A percentile compares a stretch with the other conserved stretches of the same genome.
These are phyloP conservation scores for Caenorhabditis doughertyi DNA, from an alignment of 2,888 invertebrate genomes.

Conservation along the genomic window DNA sequence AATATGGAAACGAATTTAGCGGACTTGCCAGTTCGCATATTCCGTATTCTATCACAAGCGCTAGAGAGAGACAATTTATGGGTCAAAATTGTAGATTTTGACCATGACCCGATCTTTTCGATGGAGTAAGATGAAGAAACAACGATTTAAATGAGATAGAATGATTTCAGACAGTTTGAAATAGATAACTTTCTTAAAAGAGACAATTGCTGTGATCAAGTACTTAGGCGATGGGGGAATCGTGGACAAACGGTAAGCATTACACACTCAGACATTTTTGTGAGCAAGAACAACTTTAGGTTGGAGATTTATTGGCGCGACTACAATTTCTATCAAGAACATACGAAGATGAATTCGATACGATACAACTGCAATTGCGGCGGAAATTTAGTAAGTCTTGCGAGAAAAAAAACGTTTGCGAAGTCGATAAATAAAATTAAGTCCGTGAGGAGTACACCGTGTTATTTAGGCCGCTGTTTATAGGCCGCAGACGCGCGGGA, in stretches of 20 bases:
- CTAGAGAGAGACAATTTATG: slow-evolving; percentile 74
- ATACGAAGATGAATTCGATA: slow-evolving; percentile 73
- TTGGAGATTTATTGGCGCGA: slow-evolving; percentile 56
- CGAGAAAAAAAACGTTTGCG: not conserved
- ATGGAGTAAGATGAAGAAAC: slow-evolving; percentile 67
- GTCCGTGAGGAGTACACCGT: slow-evolving; percentile 35
- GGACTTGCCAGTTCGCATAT: slow-evolving; percentile 73
- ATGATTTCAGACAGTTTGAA: slow-evolving; percentile 43
- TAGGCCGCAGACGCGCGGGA: slow-evolving; percentile 1
- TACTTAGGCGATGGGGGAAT: slow-evolving; percentile 82
- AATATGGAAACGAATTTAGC: slow-evolving; percentile 73
- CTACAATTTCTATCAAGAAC: slow-evolving; percentile 71
- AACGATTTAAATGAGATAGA: not conserved
- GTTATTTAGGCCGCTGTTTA: not conserved
- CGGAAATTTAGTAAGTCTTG: slow-evolving; percentile 79
- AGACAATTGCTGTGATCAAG: slow-evolving; percentile 78
- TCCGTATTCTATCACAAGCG: slow-evolving; percentile 66
- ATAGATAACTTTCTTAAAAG: slow-evolving; percentile 61
- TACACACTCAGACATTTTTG: no score
- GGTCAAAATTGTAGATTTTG: slow-evolving; percentile 74
- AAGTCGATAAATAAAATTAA: not conserved
- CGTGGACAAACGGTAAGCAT: slow-evolving; percentile 83
- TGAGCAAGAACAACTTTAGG: slow-evolving; percentile 42
- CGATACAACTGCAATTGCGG: slow-evolving; percentile 77
- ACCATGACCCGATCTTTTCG: slow-evolving; percentile 71